phyloP scores from a whole-genome alignment of 2,888 invertebrate species.

The Teinopalpus imperialis region DNA sequence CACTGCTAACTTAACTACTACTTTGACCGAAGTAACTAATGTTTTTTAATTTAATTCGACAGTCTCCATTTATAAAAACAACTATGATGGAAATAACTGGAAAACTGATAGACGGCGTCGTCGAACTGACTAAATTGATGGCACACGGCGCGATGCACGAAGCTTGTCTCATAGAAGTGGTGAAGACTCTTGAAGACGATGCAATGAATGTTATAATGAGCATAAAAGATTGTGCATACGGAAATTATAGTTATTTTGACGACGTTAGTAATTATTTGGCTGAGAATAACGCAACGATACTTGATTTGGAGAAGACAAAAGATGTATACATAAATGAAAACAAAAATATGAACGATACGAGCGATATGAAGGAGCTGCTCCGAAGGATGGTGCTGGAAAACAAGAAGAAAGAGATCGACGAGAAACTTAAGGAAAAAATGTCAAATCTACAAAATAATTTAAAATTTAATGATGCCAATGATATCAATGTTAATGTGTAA shows the following conservation, averaged over 20 bases:
- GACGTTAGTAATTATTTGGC: constrained; percentile 42
- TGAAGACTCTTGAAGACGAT: constrained; percentile 65
- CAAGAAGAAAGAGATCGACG: constrained; percentile 41
- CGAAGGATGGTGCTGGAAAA: constrained; percentile 51
- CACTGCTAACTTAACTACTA: too few species aligned
- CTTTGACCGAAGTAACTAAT: not conserved
- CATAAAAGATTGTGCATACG: constrained; percentile 49
- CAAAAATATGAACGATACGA: constrained; percentile 32
- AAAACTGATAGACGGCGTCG: constrained; percentile 62
- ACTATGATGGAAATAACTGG: constrained; percentile 69
- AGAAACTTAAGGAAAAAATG: constrained; percentile 47
- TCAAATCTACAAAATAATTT: constrained; percentile 43
- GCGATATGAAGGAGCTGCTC: constrained; percentile 49
- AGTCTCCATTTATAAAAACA: constrained; percentile 69
- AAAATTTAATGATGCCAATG: constrained; percentile 17
- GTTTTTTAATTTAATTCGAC: constrained; percentile 33
- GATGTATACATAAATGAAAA: constrained; percentile 18
- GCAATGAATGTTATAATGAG: constrained; percentile 49
- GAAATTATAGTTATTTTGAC: constrained; percentile 41
- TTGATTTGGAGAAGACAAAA: constrained; percentile 40
- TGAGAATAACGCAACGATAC: constrained; percentile 63
- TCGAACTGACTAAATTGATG: constrained; percentile 66
- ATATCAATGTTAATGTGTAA: constrained; percentile 37
- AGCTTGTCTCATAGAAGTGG: constrained; percentile 73
- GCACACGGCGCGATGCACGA: constrained; percentile 78